phyloP scores from a whole-genome alignment of 2,113 vertebrate genomes.

The Chauna torquata region DNA sequence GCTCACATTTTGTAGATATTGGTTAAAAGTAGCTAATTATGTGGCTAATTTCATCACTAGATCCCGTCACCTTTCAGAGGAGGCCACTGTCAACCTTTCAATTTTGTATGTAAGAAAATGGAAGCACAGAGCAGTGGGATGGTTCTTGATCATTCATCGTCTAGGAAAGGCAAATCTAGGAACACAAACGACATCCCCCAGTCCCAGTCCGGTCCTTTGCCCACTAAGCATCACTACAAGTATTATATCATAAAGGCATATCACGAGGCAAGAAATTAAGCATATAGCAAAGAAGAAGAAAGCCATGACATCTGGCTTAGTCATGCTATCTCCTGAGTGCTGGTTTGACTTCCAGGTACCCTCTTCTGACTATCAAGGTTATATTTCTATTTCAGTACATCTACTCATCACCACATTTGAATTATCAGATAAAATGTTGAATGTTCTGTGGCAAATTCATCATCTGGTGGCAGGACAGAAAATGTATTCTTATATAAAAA shows the following conservation, averaged over 20 bases:
- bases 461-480: not conserved
- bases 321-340: not conserved
- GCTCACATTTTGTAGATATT: not conserved
- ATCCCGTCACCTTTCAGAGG: not conserved
- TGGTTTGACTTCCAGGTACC: not conserved
- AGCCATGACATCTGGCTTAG: not conserved
- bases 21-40: accelerated
- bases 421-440: not conserved
- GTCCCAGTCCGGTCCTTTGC: not conserved
- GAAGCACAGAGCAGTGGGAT: not conserved
- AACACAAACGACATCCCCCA: not conserved
- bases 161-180: not conserved
- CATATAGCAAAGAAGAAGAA: not conserved
- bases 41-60: not conserved
- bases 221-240: not conserved
- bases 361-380: not conserved
- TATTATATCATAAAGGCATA: not conserved
- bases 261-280: not conserved
- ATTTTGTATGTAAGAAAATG: not conserved
- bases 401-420: not conserved
- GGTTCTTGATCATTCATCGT: not conserved
- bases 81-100: not conserved
- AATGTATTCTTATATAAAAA: not conserved
- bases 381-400: not conserved
- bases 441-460: not conserved